Conservation (phyloP, 2,113 vertebrate species). For the Zosterops borbonicus region DNA sequence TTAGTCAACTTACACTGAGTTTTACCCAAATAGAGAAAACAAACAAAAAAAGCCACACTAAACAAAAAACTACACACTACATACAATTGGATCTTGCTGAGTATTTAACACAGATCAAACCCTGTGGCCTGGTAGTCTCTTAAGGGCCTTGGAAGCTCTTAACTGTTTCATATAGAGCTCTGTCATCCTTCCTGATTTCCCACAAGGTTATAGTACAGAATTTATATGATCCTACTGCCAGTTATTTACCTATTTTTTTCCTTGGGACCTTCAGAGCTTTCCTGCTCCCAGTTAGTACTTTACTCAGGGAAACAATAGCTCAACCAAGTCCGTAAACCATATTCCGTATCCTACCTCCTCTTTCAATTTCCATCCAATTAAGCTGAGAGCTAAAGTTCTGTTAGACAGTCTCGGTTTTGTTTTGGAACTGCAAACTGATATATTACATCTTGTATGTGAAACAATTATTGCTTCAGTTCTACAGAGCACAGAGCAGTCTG, state of each 20-base stretch:
- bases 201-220: not conserved
- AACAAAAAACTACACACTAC: not conserved
- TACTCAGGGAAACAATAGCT: not conserved
- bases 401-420: not conserved
- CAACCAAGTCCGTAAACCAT: not conserved
- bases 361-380: constrained; percentile 3
- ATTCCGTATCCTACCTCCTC: not conserved
- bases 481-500: not conserved
- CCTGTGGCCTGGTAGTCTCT: not conserved
- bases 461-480: not conserved
- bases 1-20: not conserved
- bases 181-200: not conserved
- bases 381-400: not conserved
- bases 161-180: not conserved
- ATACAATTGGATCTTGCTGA: not conserved
- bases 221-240: not conserved
- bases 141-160: not conserved
- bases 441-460: not conserved
- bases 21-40: not conserved
- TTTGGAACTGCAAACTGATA: not conserved
- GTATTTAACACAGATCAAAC: not conserved
- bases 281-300: not conserved
- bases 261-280: not conserved
- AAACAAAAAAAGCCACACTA: not conserved
- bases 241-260: not conserved